Conservation (phyloP, 2,888 invertebrate species). For the Stratiomys singularior region DNA sequence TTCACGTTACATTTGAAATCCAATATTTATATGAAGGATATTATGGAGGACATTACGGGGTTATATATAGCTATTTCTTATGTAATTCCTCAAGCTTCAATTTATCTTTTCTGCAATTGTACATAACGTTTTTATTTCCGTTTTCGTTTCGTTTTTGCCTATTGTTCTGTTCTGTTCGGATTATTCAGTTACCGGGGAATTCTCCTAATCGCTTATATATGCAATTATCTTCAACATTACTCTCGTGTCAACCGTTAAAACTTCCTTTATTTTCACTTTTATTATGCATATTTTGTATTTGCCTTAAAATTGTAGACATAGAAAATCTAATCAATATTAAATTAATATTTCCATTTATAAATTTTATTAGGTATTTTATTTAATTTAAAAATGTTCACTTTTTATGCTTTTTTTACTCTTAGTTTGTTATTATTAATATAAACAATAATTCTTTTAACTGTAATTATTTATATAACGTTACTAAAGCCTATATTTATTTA, state of each 20-base stretch:
- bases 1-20: slow-evolving; percentile 25
- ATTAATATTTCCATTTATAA: slow-evolving; percentile 41
- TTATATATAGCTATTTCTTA: slow-evolving; percentile 19
- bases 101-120: slow-evolving; percentile 6
- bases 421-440: slow-evolving; percentile 38
- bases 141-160: slow-evolving; percentile 16
- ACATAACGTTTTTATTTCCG: background rate
- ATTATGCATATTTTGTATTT: slow-evolving; percentile 13
- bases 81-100: slow-evolving; percentile 34
- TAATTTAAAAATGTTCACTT: slow-evolving; percentile 43
- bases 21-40: slow-evolving; percentile 5
- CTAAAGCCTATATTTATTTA: slow-evolving; percentile 55
- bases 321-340: slow-evolving; percentile 45
- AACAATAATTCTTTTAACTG: slow-evolving; percentile 42
- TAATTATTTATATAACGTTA: slow-evolving; percentile 48
- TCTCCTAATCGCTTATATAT: slow-evolving; percentile 22
- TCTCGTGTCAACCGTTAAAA: background rate
- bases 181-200: slow-evolving; percentile 9
- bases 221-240: slow-evolving; percentile 30
- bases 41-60: slow-evolving; percentile 30
- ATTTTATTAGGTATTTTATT: slow-evolving; percentile 32
- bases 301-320: slow-evolving; percentile 44
- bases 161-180: slow-evolving; percentile 19
- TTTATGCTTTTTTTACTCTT: slow-evolving; percentile 35
- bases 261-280: slow-evolving; percentile 8